Percentiles rank a stretch among this genome's conserved stretches.
phyloP scores from a whole-genome alignment of 1,140 invertebrate genomes.

The Nylanderia fulva region DNA sequence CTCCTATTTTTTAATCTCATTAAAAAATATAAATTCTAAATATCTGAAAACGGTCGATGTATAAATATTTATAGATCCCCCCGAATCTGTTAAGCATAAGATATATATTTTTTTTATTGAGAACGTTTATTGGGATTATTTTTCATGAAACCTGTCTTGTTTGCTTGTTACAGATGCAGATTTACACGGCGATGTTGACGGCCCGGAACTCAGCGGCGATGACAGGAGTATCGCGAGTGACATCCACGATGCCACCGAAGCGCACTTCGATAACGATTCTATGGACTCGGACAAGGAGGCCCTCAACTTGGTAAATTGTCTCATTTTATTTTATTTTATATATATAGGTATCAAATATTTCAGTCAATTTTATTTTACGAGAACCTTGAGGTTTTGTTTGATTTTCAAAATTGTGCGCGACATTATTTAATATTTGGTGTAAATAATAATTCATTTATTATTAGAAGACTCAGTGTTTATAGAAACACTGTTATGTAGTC shows the following conservation, averaged over 20 bases:
- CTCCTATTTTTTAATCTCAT: too few relatives aligned
- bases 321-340: neutral
- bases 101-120: neutral
- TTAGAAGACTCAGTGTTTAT: neutral
- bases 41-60: neutral
- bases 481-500: neutral
- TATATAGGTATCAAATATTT: neutral
- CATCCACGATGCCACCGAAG: conserved; percentile 83
- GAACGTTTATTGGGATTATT: neutral
- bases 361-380: neutral
- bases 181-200: conserved; percentile 85
- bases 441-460: neutral
- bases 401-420: neutral
- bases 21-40: too few relatives aligned
- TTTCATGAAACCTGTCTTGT: neutral
- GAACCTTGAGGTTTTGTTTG: neutral
- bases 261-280: conserved; percentile 86
- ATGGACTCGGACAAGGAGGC: conserved; percentile 87
- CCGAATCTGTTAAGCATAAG: neutral
- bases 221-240: conserved; percentile 86
- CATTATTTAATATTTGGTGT: neutral
- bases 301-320: conserved; percentile 85
- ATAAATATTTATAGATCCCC: neutral
- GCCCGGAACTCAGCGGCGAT: conserved; percentile 85
- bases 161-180: conserved; percentile 84